Base-by-base conservation (phyloP, 1,140 invertebrate species). In the Triops longicaudatus region DNA sequence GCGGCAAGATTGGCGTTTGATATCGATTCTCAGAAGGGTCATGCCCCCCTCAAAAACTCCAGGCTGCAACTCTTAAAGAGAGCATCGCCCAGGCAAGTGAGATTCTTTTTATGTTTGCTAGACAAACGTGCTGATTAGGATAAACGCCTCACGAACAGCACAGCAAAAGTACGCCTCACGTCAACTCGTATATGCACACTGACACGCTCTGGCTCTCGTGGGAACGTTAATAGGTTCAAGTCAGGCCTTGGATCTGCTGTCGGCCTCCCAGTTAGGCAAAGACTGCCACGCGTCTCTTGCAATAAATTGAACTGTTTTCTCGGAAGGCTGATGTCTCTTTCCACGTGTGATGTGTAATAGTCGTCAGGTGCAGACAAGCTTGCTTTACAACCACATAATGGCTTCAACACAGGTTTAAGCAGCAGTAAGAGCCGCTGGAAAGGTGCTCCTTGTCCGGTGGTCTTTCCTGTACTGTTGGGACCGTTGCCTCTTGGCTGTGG, bases 381-480 rank as follows among this genome's bases (percentile, higher is more conserved):
- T 63, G 50, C 22, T 63, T 22, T n/a, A n/a, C 22, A 63, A 37
- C 31, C 50, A 22, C 50, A 63, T 63, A 14, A 22, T 63, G n/a
- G 22, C 6, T n/a, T 22, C 14, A 63, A 22, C 50, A 63, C 50
- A 63, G 50, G 50, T 37, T 37, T 63, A 63, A 22, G 22, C 14
- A n/a, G 50, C n/a, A n/a, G n/a, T 63, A 22, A 63, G 22, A 63
- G 0, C 50, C 0, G 50, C 50, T n/a, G 31, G 7, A 63, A 63
- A 17, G 10, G 50, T 63, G 50, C 50, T 63, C 6, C 50, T 63
- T n/a, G 50, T 63, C 50, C 14, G 50, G 50, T 63, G 14, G 50
- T 9, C 50, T 63, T 63, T 63, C 50, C 50, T 63, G 50, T 63
- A 63, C 50, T 63, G 50, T 22, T 63, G 31, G 50, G 50, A 63